phyloP scores from a whole-genome alignment of 2,113 vertebrate species.

The Fulica atra region DNA sequence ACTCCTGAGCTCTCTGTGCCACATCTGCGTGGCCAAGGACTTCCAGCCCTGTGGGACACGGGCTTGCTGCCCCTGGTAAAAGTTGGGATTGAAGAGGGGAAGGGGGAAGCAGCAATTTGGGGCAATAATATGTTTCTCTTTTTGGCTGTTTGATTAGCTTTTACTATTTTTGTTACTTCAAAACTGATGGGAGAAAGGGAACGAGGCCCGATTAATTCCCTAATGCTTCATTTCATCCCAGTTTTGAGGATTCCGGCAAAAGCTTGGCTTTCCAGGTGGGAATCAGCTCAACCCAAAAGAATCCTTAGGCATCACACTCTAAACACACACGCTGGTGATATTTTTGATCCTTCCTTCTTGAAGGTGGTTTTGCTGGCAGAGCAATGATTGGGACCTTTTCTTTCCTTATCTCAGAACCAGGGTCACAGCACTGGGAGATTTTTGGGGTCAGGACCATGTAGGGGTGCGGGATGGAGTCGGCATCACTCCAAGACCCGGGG shows the following conservation, averaged over 20 bases:
- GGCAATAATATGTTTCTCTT: neutral
- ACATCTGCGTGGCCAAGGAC: neutral
- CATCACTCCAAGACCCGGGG: neutral
- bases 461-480: neutral
- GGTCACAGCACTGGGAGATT: neutral
- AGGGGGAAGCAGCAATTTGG: neutral
- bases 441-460: rapidly evolving
- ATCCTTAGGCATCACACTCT: rapidly evolving
- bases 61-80: neutral
- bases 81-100: neutral
- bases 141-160: neutral
- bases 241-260: neutral
- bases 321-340: rapidly evolving
- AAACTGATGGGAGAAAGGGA: neutral
- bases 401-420: neutral
- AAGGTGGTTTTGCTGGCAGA: neutral
- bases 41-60: neutral
- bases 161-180: neutral
- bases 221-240: neutral
- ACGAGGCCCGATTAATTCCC: neutral
- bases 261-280: neutral
- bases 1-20: neutral
- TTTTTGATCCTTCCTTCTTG: neutral
- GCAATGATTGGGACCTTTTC: rapidly evolving
- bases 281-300: neutral